A percentile compares a stretch with the other conserved stretches of the same genome.
These are phyloP conservation scores for Macropis europaea DNA, from an alignment of 2,888 invertebrate species.

Conservation along the genomic window DNA sequence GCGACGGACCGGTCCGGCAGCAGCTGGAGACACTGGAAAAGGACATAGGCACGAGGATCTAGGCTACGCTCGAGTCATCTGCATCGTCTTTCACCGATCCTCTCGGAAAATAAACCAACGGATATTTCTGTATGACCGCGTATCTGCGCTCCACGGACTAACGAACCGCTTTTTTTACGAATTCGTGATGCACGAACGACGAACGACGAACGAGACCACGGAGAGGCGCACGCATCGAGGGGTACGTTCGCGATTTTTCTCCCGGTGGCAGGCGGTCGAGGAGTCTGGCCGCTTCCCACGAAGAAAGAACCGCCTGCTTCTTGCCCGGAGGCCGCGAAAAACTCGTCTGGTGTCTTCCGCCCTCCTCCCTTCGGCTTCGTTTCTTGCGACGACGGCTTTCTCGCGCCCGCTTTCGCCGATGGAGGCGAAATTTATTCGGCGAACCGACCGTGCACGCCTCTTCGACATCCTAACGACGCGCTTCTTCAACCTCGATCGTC, in stretches of 20 bases:
- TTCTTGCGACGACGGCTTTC: conserved; percentile 42
- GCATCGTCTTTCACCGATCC: background rate
- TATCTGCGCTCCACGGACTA: background rate
- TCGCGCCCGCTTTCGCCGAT: conserved; percentile 55
- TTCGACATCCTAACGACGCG: too few species aligned
- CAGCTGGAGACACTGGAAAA: background rate
- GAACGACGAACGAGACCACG: background rate
- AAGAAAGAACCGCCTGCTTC: conserved; percentile 59
- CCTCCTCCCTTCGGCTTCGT: conserved; percentile 6
- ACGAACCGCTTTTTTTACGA: too few species aligned
- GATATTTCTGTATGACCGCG: too few species aligned
- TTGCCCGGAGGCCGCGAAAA: conserved; percentile 64
- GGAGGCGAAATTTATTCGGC: conserved; percentile 64
- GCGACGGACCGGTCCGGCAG: conserved; percentile 3
- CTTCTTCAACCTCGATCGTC: too few species aligned
- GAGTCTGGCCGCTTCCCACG: conserved; percentile 69
- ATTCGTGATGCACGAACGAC: too few species aligned
- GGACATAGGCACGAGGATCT: background rate
- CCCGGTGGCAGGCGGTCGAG: conserved; percentile 4
- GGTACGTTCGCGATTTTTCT: conserved; percentile 41
- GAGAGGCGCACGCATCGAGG: background rate
- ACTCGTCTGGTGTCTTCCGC: conserved; percentile 67
- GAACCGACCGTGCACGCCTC: conserved; percentile 22
- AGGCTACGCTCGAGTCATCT: conserved; percentile 5
- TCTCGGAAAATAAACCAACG: background rate